A percentile compares a stretch with the other conserved stretches of the same genome.
phyloP scores from a whole-genome alignment of 1,140 invertebrate genomes.

The Drosophila rhopaloa region DNA sequence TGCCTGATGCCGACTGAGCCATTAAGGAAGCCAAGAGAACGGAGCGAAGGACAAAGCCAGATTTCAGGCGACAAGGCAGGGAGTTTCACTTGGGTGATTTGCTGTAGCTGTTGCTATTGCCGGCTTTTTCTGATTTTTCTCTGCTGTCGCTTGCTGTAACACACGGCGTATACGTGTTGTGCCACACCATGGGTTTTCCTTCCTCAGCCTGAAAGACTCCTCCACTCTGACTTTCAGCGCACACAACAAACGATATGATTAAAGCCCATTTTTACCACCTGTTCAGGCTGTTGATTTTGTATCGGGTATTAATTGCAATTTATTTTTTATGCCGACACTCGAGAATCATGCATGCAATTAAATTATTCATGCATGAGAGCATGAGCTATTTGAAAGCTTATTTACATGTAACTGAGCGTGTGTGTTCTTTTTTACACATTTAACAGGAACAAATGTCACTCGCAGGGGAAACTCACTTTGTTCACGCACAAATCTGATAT shows the following conservation, averaged over 20 bases:
- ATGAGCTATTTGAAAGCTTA: slow-evolving; percentile 31
- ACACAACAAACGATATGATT: slow-evolving; percentile 61
- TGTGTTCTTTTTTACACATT: slow-evolving; percentile 1
- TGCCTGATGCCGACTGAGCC: slow-evolving; percentile 27
- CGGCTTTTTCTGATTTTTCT: slow-evolving; percentile 7
- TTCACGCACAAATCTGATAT: not conserved
- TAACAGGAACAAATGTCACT: slow-evolving; percentile 3
- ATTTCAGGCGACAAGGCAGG: slow-evolving; percentile 18
- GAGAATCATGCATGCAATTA: slow-evolving; percentile 36
- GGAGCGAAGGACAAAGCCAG: slow-evolving; percentile 22
- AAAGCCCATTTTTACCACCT: slow-evolving; percentile 57
- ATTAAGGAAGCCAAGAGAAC: slow-evolving; percentile 57
- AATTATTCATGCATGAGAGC: slow-evolving; percentile 46
- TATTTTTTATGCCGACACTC: slow-evolving; percentile 35
- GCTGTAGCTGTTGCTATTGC: slow-evolving; percentile 12
- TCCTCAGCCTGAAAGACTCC: not conserved
- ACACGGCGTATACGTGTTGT: slow-evolving; percentile 59
- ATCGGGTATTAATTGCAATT: slow-evolving; percentile 60
- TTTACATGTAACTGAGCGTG: slow-evolving; percentile 7
- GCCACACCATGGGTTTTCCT: not conserved
- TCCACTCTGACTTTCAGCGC: slow-evolving; percentile 16
- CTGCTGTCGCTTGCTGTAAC: slow-evolving; percentile 9
- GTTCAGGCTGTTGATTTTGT: slow-evolving; percentile 22
- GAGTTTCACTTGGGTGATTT: slow-evolving; percentile 9
- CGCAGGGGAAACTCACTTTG: not conserved